phyloP scores from a whole-genome alignment of 2,113 vertebrate genomes.

The Rana temporaria region DNA sequence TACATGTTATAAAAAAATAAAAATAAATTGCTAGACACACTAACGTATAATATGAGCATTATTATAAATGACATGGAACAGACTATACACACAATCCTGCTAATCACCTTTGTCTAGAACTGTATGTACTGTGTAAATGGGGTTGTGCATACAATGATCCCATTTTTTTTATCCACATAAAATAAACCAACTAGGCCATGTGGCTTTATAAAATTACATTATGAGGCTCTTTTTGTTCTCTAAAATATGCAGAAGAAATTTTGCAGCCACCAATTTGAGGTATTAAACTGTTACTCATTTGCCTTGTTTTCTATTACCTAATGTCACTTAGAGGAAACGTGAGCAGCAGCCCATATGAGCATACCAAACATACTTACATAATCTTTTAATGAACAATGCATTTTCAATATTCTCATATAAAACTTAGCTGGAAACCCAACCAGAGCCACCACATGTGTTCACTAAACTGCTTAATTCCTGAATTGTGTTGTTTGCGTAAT shows the following conservation, averaged over 20 bases:
- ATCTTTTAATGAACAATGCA: constrained; percentile 1
- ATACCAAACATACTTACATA: constrained; percentile 40
- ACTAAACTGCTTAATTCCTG: background rate
- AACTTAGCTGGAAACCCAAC: constrained; percentile 1
- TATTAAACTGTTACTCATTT: constrained; percentile 35
- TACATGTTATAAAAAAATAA: too few species aligned
- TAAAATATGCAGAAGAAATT: constrained; percentile 35
- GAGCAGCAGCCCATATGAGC: constrained; percentile 15
- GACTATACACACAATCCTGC: constrained; percentile 9
- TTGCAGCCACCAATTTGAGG: constrained; percentile 35
- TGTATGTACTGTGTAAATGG: background rate
- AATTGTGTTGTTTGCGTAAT: background rate
- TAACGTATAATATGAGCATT: background rate
- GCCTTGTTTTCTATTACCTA: constrained; percentile 10
- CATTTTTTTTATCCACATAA: constrained; percentile 46
- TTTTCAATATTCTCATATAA: constrained; percentile 26
- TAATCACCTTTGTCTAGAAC: constrained; percentile 21
- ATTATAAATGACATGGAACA: constrained; percentile 12
- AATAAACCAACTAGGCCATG: constrained; percentile 46
- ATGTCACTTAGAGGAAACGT: constrained; percentile 45
- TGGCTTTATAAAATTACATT: constrained; percentile 54
- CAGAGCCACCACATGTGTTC: constrained; percentile 7
- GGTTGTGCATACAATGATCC: constrained; percentile 23
- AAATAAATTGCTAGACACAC: background rate
- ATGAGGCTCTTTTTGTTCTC: constrained; percentile 46